Conservation (phyloP, 2,888 invertebrate species). For the Heteromurus nitidus region DNA sequence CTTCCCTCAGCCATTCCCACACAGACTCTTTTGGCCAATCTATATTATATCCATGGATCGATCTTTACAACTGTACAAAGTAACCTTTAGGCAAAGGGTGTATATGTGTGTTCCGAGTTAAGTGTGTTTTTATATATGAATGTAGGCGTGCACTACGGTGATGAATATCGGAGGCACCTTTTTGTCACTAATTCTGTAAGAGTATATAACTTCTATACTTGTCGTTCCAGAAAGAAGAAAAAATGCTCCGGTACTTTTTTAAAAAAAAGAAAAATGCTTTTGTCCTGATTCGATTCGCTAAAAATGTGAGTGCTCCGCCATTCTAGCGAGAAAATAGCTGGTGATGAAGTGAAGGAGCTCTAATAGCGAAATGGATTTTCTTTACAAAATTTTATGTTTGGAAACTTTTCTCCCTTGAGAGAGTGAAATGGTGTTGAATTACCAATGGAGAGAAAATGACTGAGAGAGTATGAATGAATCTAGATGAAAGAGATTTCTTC, state of each 20-base stretch:
- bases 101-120: background rate
- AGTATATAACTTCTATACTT: background rate
- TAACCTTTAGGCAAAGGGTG: background rate
- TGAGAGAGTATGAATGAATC: constrained; percentile 56
- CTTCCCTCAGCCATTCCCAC: constrained; percentile 31
- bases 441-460: constrained; percentile 41
- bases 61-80: constrained; percentile 14
- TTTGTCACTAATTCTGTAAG: constrained; percentile 26
- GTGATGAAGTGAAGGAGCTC: constrained; percentile 44
- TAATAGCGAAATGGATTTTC: constrained; percentile 58
- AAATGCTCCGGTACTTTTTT: background rate
- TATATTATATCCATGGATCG: constrained; percentile 29
- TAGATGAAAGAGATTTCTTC: constrained; percentile 41
- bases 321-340: constrained; percentile 38
- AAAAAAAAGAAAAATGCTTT: constrained; percentile 3
- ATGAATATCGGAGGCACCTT: background rate
- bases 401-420: constrained; percentile 43
- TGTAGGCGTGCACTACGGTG: background rate
- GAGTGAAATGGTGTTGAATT: constrained; percentile 59
- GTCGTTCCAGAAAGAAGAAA: background rate
- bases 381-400: constrained; percentile 41
- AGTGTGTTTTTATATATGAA: background rate
- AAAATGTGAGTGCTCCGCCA: constrained; percentile 25
- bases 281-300: constrained; percentile 17
- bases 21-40: constrained; percentile 39